These are phyloP conservation scores for Pteromalus puparum DNA, from an alignment of 1,140 invertebrate genomes.

Conservation along the genomic window DNA sequence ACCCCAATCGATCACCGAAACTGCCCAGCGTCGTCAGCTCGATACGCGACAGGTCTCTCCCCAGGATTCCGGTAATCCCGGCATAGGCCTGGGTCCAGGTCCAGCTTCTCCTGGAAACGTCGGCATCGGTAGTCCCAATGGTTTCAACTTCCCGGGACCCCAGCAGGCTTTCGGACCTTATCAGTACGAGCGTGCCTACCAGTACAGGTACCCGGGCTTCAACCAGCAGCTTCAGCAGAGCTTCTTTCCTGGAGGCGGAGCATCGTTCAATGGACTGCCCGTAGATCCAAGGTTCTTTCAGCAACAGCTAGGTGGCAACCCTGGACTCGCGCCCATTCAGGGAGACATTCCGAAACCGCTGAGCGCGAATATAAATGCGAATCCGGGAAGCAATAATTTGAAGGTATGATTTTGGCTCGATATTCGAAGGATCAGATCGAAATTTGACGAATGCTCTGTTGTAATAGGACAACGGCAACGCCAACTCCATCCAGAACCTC, in stretches of 20 bases:
- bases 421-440: neutral
- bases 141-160: neutral
- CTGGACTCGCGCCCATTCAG: neutral
- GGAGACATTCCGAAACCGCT: neutral
- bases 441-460: neutral
- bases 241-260: slow-evolving; percentile 9
- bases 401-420: slow-evolving; percentile 23
- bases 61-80: neutral
- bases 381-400: neutral
- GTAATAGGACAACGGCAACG: neutral
- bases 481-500: slow-evolving; percentile 2
- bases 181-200: slow-evolving; percentile 27
- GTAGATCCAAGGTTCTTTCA: slow-evolving; percentile 27
- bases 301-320: neutral
- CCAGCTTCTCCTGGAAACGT: neutral
- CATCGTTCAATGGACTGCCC: neutral
- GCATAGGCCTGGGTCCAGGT: neutral
- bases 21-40: neutral
- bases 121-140: neutral
- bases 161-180: slow-evolving; percentile 29
- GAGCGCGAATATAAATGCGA: neutral
- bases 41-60: neutral
- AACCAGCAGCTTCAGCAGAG: slow-evolving; percentile 21
- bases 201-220: slow-evolving; percentile 30
- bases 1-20: neutral